Percentiles rank a stretch among this genome's conserved stretches.
phyloP scores from a whole-genome alignment of 2,797 vertebrate species.

The Gymnoscopelus braueri region DNA sequence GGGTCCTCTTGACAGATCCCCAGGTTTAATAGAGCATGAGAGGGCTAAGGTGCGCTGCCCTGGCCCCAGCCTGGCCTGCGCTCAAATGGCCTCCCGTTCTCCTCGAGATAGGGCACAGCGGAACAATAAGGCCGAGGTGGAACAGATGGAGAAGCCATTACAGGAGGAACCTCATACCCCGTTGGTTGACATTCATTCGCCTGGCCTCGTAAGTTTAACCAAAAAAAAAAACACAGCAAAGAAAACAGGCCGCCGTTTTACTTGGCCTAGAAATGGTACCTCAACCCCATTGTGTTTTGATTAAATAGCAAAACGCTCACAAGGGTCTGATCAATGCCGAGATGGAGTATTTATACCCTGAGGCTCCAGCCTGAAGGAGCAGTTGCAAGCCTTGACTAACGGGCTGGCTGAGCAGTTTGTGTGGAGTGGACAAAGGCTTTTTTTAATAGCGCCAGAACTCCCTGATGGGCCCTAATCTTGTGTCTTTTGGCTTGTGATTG shows the following conservation, averaged over 20 bases:
- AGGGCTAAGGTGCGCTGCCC: slow-evolving; percentile 62
- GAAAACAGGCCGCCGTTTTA: slow-evolving; percentile 13
- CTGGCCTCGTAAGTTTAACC: too few species aligned
- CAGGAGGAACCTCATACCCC: slow-evolving; percentile 62
- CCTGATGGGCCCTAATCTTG: slow-evolving; percentile 44
- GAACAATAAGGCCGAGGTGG: slow-evolving; percentile 69
- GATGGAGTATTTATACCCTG: slow-evolving; percentile 21
- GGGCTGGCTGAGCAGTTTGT: slow-evolving; percentile 20
- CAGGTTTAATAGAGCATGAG: slow-evolving; percentile 72
- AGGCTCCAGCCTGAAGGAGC: slow-evolving; percentile 33
- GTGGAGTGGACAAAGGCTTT: slow-evolving; percentile 14
- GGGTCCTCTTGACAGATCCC: too few species aligned
- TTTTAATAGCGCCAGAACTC: slow-evolving; percentile 20
- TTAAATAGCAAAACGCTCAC: slow-evolving; percentile 2
- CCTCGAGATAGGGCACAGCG: slow-evolving; percentile 53
- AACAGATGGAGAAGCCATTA: slow-evolving; percentile 78
- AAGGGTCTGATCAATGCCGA: neutral
- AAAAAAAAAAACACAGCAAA: too few species aligned
- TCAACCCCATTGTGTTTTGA: slow-evolving; percentile 6
- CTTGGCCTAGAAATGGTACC: slow-evolving; percentile 19
- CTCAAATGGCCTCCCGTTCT: slow-evolving; percentile 54
- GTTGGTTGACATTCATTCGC: slow-evolving; percentile 53
- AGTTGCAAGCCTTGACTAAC: slow-evolving; percentile 22
- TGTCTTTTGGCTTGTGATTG: slow-evolving; percentile 55
- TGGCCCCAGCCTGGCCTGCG: slow-evolving; percentile 36